Evolutionary conservation across 2,113 vertebrate genomes (phyloP), one percentile per base, ranked within the genome.

Genomic region (Aspiorhynchus laticeps): DNA sequence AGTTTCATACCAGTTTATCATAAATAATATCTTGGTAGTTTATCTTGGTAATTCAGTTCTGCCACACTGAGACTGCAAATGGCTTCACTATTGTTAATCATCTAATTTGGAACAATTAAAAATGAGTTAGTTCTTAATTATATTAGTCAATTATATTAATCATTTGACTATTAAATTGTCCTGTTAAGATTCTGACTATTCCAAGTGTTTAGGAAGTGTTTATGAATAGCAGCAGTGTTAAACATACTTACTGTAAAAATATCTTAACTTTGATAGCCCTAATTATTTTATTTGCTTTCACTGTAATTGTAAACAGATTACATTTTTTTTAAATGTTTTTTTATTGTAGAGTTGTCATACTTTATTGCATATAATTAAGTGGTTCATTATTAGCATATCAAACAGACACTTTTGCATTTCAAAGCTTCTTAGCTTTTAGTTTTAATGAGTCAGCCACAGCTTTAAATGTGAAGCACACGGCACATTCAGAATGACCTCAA

Each of bases 321-420:
- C n/a, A n/a, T 26, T 46, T 48, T 81, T 43, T 81, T 12, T 81
- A 11, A 11, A 51, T 17, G 48, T 33, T 46, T 43, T 28, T 11
- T 26, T 67, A 53, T 24, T 53, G 19, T 73, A 10, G 38, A 41
- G 3, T 43, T 24, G 26, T 33, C 24, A 26, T n/a, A 12, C 7
- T 43, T 67, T 38, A 81, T n/a, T 67, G 19, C 2, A 46, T 83
- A 83, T 31, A 53, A 53, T 53, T 71, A 83, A 73, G 3, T 48
- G 2, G 41, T 69, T 82, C 43, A 17, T 73, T n/a, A 79, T 79
- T 86, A 86, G 28, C 75, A 86, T 78, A 53, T 86, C 75, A 86
- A 71, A 71, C 41, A 51, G 15, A 21, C 21, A 14, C 9, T 56
- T 84, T 69, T 51, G 75, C 85, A 86, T 86, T 80, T 80, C 75